Conservation (phyloP, 2,113 vertebrate genomes). For the Eulacestoma nigropectus region DNA sequence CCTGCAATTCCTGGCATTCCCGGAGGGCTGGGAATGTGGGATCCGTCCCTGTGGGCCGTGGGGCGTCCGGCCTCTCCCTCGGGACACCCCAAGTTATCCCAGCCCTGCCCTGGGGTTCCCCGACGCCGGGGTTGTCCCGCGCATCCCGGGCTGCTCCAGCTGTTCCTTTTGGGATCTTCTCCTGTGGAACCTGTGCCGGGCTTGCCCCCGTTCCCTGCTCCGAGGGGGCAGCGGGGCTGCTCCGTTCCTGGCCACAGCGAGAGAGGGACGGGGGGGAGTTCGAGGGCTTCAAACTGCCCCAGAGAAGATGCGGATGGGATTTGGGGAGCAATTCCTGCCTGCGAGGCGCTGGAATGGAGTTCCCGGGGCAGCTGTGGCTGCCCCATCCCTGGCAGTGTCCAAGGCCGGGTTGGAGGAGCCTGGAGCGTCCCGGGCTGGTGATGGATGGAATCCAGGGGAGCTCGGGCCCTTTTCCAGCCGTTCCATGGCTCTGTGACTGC, state of each 20-base stretch:
- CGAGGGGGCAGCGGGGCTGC: neutral
- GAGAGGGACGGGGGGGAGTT: neutral
- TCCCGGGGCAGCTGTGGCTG: neutral
- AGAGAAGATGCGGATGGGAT: neutral
- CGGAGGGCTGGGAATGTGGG: neutral
- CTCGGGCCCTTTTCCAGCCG: rapidly evolving
- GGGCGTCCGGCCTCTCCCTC: neutral
- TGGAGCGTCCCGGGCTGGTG: neutral
- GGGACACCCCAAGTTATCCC: neutral
- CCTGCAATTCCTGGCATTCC: neutral
- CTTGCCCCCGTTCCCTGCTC: neutral
- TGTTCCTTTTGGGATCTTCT: neutral
- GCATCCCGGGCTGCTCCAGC: neutral
- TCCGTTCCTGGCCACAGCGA: neutral
- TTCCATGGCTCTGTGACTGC: neutral
- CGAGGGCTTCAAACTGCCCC: neutral
- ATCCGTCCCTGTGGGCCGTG: neutral
- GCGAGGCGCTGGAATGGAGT: neutral
- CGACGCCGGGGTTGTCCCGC: neutral
- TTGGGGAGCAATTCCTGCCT: neutral
- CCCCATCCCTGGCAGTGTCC: neutral
- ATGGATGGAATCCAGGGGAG: rapidly evolving
- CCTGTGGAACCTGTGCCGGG: neutral
- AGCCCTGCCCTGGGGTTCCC: neutral
- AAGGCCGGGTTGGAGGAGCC: neutral